Evolutionary conservation across 2,113 vertebrate genomes (phyloP), one percentile per base, ranked within the genome.

Genomic region (Psilopogon haemacephalus): DNA sequence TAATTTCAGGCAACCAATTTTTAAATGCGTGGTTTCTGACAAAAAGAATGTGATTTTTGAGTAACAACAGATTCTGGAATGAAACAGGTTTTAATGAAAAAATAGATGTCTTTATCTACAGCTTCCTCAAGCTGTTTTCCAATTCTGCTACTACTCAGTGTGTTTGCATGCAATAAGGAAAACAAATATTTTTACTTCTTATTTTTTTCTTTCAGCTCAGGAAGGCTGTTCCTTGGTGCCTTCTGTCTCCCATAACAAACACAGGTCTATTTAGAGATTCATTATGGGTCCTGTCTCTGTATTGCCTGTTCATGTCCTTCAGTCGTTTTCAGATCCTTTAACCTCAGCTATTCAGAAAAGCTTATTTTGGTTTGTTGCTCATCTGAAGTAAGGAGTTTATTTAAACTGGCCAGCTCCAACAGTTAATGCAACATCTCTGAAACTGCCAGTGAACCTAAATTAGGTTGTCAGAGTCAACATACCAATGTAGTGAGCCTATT

Each of bases 401-500:
- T 48, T 93, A 76, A 95, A 88, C 84, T 78, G 84, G 73, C 38
- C 81, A 70, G 21, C 74, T 84, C 63, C 80, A 93, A 20, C 58
- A 73, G 70, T 40, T 93, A 93, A 75, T 76, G 50, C 92, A 85
- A 77, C 26, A 24, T 76, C 77, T 90, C 88, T 94, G 94, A 84
- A 96, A 44, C 81, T 93, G 77, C 81, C 86, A 63, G 38, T 2
- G 67, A 94, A 55, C 77, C 67, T 86, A 95, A 96, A 96, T 94
- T 96, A 92, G 88, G 63, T 70, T 95, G 95, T 95, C 94, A 94
- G 92, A 94, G 83, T 86, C 84, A 92, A 94, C 95, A 92, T 15
- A 84, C 40, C 2, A 0, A 84, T 83, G 67, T 73, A 72, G 84
- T 38, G 70, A 93, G 89, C 81, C 92, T 94, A 96, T 95, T 96